Percentiles rank a stretch among this genome's conserved stretches.
Evolutionary conservation across 2,797 vertebrate species (phyloP).

Genomic region (Glossophaga mutica): DNA sequence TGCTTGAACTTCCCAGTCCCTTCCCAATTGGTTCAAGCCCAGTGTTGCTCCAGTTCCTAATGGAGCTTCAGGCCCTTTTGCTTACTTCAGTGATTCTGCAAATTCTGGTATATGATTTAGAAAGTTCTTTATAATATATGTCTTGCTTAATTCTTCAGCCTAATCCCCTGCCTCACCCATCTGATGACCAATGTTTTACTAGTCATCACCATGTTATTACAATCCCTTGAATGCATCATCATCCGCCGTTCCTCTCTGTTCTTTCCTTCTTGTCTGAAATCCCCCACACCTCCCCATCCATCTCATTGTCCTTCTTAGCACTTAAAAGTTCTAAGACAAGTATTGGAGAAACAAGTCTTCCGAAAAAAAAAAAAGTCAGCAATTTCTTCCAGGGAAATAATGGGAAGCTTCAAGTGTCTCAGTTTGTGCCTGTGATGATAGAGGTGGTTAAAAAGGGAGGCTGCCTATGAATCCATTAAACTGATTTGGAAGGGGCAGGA

Average conservation of each 20-base stretch:
- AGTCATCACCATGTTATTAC: neutral
- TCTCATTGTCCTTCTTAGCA: neutral
- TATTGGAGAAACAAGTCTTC: slow-evolving; percentile 1
- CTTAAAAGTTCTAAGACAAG: neutral
- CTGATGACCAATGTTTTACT: neutral
- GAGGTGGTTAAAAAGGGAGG: neutral
- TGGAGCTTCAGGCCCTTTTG: neutral
- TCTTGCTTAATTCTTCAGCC: neutral
- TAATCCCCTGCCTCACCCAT: neutral
- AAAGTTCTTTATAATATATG: neutral
- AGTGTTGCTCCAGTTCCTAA: neutral
- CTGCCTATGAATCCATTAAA: slow-evolving; percentile 41
- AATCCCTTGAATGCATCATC: neutral
- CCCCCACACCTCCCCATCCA: neutral
- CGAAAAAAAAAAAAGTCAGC: neutral
- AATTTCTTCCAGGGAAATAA: neutral
- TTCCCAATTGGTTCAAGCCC: neutral
- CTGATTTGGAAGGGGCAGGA: slow-evolving; percentile 3
- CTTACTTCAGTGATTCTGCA: neutral
- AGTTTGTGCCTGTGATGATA: neutral
- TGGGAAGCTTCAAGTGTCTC: neutral
- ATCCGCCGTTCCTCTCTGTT: neutral
- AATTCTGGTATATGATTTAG: neutral
- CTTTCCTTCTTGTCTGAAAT: neutral
- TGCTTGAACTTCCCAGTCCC: neutral